These are phyloP conservation scores for Tympanuchus pallidicinctus DNA, from an alignment of 2,113 vertebrate genomes.

Conservation along the genomic window DNA sequence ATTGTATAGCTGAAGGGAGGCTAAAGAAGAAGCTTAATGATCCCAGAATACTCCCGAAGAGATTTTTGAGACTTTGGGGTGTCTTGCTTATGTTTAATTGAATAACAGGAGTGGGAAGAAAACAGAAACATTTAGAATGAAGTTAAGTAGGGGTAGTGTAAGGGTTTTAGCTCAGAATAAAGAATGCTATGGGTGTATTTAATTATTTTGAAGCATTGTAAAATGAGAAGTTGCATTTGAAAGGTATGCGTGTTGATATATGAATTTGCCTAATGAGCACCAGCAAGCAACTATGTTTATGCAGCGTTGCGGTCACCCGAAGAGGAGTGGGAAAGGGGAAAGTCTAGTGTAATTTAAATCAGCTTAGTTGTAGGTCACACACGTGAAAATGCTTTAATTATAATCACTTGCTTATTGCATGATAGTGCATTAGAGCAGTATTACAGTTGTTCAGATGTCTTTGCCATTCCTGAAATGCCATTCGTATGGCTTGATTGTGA, in stretches of 20 bases:
- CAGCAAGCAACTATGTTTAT: neutral
- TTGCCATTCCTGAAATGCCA: neutral
- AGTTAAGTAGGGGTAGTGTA: neutral
- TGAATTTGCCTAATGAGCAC: neutral
- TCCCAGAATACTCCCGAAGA: neutral
- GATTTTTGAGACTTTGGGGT: neutral
- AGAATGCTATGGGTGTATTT: neutral
- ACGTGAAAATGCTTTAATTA: neutral
- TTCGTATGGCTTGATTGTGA: neutral
- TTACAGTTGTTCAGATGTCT: neutral
- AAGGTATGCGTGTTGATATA: neutral
- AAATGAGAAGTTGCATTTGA: neutral
- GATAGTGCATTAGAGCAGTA: neutral
- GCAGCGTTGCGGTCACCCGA: neutral
- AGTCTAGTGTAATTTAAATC: neutral
- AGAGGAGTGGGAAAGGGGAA: neutral
- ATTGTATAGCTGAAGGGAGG: neutral
- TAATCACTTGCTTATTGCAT: neutral
- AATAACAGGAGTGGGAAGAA: neutral
- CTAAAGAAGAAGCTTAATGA: neutral
- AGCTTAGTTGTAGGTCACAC: neutral
- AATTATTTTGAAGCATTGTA: neutral
- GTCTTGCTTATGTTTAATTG: neutral
- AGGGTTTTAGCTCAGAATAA: neutral
- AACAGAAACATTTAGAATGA: neutral